Percentiles rank a stretch among this genome's conserved stretches.
phyloP scores from a whole-genome alignment of 2,113 vertebrate genomes.

The Chlamydotis undulata region DNA sequence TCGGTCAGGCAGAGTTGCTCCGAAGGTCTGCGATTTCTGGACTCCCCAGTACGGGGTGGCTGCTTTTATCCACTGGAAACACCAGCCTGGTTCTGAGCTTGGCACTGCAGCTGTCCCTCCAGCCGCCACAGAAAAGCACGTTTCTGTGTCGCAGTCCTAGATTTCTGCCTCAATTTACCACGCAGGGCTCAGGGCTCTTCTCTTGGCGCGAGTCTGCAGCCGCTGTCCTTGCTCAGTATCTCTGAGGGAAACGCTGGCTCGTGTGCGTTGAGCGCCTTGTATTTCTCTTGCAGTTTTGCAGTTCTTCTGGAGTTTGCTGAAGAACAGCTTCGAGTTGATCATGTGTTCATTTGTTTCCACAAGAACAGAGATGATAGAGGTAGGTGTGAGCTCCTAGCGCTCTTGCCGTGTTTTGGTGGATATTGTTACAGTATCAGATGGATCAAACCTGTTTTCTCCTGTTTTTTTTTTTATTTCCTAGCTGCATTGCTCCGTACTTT shows the following conservation, averaged over 20 bases:
- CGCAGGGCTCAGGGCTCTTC: neutral
- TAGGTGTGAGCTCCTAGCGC: neutral
- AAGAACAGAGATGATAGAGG: conserved; percentile 96
- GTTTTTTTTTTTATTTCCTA: neutral
- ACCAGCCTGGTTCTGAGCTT: neutral
- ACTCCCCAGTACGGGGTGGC: neutral
- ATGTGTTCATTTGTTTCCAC: conserved; percentile 96
- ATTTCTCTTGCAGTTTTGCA: conserved; percentile 80
- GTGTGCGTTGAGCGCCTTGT: fast-evolving
- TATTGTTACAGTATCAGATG: fast-evolving
- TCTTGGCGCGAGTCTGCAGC: neutral
- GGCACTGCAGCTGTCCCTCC: neutral
- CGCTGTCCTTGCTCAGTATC: fast-evolving
- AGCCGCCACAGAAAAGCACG: neutral
- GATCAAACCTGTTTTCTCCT: neutral
- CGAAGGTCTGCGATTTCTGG: neutral
- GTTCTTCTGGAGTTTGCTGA: conserved; percentile 95
- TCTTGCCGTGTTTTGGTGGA: neutral
- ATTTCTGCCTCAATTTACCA: neutral
- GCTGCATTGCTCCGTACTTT: conserved; percentile 94
- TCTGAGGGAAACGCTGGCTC: neutral
- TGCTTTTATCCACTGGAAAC: neutral
- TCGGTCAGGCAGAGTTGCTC: neutral
- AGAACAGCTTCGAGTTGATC: conserved; percentile 89
- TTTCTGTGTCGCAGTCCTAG: neutral